Conservation (phyloP, 2,113 vertebrate genomes). For the Pedetes capensis region DNA sequence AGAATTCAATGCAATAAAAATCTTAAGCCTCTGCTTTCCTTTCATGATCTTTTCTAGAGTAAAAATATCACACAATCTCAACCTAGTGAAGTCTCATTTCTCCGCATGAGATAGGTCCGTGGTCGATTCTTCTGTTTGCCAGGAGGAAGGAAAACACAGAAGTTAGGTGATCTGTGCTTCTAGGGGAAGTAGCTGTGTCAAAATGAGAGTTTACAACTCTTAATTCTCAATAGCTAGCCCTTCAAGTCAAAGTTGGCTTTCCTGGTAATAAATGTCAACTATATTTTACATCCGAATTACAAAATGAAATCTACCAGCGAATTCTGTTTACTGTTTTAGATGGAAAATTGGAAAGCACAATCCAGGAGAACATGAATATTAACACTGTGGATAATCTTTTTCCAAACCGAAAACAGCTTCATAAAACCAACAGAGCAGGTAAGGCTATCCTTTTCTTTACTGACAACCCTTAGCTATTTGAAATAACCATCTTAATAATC, state of each 20-base stretch:
- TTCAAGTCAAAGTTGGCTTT: background rate
- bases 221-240: background rate
- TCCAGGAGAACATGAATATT: conserved; percentile 52
- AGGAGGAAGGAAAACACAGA: background rate
- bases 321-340: conserved; percentile 14
- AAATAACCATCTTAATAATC: conserved; percentile 67
- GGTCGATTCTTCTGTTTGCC: background rate
- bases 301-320: conserved; percentile 12
- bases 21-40: background rate
- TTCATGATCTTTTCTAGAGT: background rate
- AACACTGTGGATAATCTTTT: conserved; percentile 68
- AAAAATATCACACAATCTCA: background rate
- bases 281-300: background rate
- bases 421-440: conserved; percentile 45
- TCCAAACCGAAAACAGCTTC: conserved; percentile 60
- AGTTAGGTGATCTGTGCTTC: background rate
- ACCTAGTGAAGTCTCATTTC: background rate
- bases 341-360: conserved; percentile 30
- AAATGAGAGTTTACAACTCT: conserved; percentile 28
- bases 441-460: conserved; percentile 40
- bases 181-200: background rate
- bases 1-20: conserved; percentile 6
- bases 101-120: background rate
- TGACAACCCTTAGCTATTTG: conserved; percentile 1
- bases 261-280: background rate